Evolutionary conservation across 2,113 vertebrate species (phyloP).

Genomic region (Arvicanthis niloticus): DNA sequence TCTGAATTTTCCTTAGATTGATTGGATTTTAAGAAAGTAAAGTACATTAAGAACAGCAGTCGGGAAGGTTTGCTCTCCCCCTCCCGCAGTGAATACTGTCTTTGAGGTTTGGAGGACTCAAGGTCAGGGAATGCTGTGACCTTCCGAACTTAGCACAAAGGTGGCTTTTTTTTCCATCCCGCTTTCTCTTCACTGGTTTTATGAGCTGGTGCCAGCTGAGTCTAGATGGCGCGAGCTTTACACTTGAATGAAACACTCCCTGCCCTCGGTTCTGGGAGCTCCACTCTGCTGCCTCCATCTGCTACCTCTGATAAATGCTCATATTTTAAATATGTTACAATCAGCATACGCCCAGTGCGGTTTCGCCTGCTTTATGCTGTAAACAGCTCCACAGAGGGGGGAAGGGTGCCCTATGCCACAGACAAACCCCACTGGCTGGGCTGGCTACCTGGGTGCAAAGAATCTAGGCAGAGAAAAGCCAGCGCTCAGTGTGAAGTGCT

Average conservation of each 20-base stretch:
- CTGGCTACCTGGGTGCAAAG: constrained; percentile 48
- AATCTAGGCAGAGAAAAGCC: constrained; percentile 54
- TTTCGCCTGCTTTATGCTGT: constrained; percentile 18
- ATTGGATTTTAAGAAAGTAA: constrained; percentile 15
- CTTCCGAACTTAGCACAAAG: constrained; percentile 69
- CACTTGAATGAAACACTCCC: constrained; percentile 72
- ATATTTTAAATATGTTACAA: constrained; percentile 79
- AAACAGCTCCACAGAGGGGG: constrained; percentile 21
- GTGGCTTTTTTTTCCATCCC: constrained; percentile 46
- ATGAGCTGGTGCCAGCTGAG: constrained; percentile 70
- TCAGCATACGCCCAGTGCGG: constrained; percentile 68
- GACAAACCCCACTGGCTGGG: constrained; percentile 61
- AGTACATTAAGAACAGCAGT: background rate
- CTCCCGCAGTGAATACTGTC: constrained; percentile 45
- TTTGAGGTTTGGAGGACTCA: constrained; percentile 4
- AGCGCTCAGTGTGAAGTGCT: background rate
- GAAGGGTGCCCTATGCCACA: background rate
- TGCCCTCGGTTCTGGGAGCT: constrained; percentile 78
- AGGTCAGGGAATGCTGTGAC: constrained; percentile 61
- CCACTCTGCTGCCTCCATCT: constrained; percentile 82
- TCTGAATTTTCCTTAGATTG: constrained; percentile 54
- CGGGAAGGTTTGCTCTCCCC: background rate
- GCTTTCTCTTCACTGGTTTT: constrained; percentile 60
- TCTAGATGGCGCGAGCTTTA: constrained; percentile 61
- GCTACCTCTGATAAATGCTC: constrained; percentile 80